phyloP scores from a whole-genome alignment of 1,140 invertebrate genomes.

The Glomeris maerens region DNA sequence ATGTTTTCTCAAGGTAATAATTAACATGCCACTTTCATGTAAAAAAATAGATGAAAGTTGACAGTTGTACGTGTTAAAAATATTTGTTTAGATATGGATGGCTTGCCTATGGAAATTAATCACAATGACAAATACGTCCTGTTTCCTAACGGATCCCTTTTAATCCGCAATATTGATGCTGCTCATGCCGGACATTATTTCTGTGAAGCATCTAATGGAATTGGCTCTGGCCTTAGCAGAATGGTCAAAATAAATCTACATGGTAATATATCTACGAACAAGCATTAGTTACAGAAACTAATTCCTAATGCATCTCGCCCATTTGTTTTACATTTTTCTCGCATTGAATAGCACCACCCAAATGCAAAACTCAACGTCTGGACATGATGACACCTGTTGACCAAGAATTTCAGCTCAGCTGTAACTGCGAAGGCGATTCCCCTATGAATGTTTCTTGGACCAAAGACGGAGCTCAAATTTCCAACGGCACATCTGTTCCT shows the following conservation, averaged over 20 bases:
- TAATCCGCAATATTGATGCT: conserved; percentile 28
- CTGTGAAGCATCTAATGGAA: conserved; percentile 33
- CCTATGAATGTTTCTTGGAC: no score
- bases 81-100: conserved; percentile 8
- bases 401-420: no score
- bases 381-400: no score
- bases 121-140: conserved; percentile 19
- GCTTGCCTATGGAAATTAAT: conserved; percentile 26
- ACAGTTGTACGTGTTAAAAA: neutral
- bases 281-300: no score
- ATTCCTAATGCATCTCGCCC: no score
- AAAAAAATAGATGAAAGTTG: neutral
- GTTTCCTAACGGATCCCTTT: conserved; percentile 31
- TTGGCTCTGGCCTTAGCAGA: conserved; percentile 34
- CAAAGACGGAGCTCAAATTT: no score
- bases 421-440: no score
- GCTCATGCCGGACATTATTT: conserved; percentile 32
- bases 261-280: conserved; percentile 26
- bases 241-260: conserved; percentile 31
- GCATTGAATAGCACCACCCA: no score
- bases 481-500: no score
- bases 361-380: no score
- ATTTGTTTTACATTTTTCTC: no score
- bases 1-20: conserved; percentile 74
- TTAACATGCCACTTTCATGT: neutral